phyloP scores from a whole-genome alignment of 2,113 vertebrate species.

The Sorex fumeus region DNA sequence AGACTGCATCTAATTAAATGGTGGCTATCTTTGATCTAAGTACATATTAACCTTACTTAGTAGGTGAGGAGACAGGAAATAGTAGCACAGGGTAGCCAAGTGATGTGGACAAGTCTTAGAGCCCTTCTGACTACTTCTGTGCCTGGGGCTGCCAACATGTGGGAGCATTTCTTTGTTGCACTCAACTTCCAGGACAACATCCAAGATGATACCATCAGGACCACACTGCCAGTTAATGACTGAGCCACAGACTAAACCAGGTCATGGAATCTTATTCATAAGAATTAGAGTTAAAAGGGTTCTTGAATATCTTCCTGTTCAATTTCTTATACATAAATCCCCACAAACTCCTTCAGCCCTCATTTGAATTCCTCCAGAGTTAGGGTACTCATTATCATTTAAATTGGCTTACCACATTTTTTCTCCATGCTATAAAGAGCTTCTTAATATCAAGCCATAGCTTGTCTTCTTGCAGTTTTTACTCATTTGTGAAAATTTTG shows the following conservation, averaged over 20 bases:
- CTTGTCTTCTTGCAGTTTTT: conserved; percentile 18
- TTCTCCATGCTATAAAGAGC: background rate
- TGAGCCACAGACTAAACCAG: background rate
- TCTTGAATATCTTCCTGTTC: conserved; percentile 36
- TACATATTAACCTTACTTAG: conserved; percentile 33
- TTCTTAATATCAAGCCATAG: background rate
- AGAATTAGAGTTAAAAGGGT: conserved; percentile 38
- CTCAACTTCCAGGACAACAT: conserved; percentile 1
- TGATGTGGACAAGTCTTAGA: background rate
- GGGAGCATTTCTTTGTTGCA: background rate
- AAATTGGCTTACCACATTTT: background rate
- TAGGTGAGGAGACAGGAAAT: conserved; percentile 61
- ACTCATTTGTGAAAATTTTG: background rate
- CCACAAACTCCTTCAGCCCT: background rate
- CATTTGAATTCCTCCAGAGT: background rate
- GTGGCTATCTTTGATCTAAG: conserved; percentile 74
- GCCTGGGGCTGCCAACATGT: background rate
- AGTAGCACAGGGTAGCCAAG: conserved; percentile 14
- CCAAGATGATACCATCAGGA: conserved; percentile 34
- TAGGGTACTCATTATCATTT: background rate
- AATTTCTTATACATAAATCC: background rate
- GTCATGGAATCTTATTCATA: conserved; percentile 2
- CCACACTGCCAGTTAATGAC: conserved; percentile 1
- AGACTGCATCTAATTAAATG: conserved; percentile 67
- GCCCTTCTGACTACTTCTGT: background rate